Evolutionary conservation across 2,797 vertebrate species (phyloP).

Genomic region (Mus caroli): DNA sequence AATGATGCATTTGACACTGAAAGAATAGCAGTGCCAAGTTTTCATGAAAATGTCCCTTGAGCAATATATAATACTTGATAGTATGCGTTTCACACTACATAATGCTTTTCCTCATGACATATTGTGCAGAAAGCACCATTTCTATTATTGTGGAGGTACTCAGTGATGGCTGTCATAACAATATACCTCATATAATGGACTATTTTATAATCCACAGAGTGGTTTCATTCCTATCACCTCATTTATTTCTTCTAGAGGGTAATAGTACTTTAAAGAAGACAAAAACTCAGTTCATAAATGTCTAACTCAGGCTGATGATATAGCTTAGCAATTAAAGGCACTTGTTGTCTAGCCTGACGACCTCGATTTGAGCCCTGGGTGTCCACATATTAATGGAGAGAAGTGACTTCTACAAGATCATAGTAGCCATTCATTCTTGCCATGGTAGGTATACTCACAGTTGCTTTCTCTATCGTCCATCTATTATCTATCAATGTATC

Average conservation of each 20-base stretch:
- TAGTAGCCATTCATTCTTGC: background rate
- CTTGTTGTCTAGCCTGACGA: background rate
- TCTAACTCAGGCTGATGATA: background rate
- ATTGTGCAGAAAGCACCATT: slow-evolving; percentile 68
- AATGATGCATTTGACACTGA: slow-evolving; percentile 69
- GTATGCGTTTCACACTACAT: slow-evolving; percentile 10
- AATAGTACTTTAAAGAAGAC: slow-evolving; percentile 59
- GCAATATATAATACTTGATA: slow-evolving; percentile 60
- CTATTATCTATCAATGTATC: background rate
- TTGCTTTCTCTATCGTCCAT: background rate
- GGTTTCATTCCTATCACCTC: slow-evolving; percentile 53
- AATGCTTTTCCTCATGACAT: slow-evolving; percentile 72
- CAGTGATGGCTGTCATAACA: slow-evolving; percentile 68
- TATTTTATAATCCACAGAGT: slow-evolving; percentile 63
- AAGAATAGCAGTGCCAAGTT: slow-evolving; percentile 54
- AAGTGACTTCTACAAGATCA: background rate
- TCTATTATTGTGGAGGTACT: slow-evolving; percentile 59
- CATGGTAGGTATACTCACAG: background rate
- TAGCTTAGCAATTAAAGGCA: background rate
- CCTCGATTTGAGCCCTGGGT: background rate
- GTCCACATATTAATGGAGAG: background rate
- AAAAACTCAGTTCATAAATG: slow-evolving; percentile 61
- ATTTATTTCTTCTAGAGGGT: slow-evolving; percentile 61
- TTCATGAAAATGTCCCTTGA: slow-evolving; percentile 70
- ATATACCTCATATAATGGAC: slow-evolving; percentile 53